Evolutionary conservation across 37 sponge, comb jelly and placozoan species (phyloP), one percentile per base, ranked within the genome.

Genomic region (Oopsacas minuta): DNA sequence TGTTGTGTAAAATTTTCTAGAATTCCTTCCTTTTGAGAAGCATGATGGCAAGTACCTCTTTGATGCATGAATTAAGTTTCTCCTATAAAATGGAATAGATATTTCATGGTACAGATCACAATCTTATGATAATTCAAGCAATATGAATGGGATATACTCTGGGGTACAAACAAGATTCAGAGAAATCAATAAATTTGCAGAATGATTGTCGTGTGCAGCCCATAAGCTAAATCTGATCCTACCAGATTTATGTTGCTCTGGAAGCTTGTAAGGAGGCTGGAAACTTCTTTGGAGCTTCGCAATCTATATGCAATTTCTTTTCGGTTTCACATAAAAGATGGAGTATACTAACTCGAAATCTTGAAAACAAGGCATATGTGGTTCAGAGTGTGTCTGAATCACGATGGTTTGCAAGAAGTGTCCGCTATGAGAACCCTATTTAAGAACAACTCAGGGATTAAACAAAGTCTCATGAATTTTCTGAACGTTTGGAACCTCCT

Each of bases 51-150:
- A 85, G 52, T 46, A 30, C 37, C 36, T 85, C n/a, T 46, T 52
- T 52, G 52, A 46, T 28, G 53, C 36, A 36, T 46, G 52, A 23
- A n/a, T 25, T 20, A 52, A 85, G 20, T 52, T 52, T 51, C 53
- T 85, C 15, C 37, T 32, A 23, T 28, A n/a, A 36, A 23, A 30
- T 52, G 85, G 52, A 28, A 85, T 85, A 35, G 53, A 85, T 85
- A 28, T 85, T 28, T 20, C 37, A 52, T n/a, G 39, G 28, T 36
- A 23, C 37, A 46, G 85, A 52, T 46, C 36, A 52, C 85, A 85
- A 85, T 85, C 85, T 85, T 85, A 85, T 35, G 85, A 85, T 42
- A 85, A 85, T 52, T 38, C 85, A n/a, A 51, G 52, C 37, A 85
- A 85, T 35, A 85, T 85, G 85, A 38, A 36, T 36, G 85, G 85